A percentile compares a stretch with the other conserved stretches of the same genome.
These are phyloP conservation scores for Plemyria rubiginata DNA, from an alignment of 2,888 invertebrate genomes.

Conservation along the genomic window DNA sequence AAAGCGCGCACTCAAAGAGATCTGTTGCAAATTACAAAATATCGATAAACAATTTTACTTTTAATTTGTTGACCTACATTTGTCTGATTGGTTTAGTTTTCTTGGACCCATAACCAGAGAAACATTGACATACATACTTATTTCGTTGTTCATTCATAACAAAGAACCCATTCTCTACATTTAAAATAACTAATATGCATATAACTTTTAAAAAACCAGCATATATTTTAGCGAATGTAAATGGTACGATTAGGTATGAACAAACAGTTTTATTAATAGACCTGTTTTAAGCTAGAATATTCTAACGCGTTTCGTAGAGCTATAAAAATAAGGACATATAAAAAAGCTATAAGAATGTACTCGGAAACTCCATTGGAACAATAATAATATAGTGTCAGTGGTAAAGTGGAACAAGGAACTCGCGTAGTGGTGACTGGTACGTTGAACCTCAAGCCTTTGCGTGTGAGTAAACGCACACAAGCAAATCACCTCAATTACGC, in stretches of 20 bases:
- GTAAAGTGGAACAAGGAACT: conserved; percentile 85
- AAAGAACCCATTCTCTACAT: conserved; percentile 1
- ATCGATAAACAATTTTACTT: conserved; percentile 39
- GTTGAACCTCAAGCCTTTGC: conserved; percentile 74
- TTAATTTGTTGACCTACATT: conserved; percentile 39
- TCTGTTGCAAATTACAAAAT: conserved; percentile 37
- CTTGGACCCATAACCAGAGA: conserved; percentile 7
- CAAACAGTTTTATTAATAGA: conserved; percentile 14
- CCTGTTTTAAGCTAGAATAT: conserved; percentile 28
- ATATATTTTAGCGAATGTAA: background rate
- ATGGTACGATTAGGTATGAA: background rate
- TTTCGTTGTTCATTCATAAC: conserved; percentile 11
- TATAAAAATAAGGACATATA: conserved; percentile 54
- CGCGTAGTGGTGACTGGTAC: conserved; percentile 81
- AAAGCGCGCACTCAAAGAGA: conserved; percentile 38
- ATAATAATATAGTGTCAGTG: conserved; percentile 83
- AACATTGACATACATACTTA: conserved; percentile 9
- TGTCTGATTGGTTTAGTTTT: conserved; percentile 4
- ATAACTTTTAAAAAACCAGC: background rate
- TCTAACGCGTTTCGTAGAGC: conserved; percentile 29
- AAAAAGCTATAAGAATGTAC: conserved; percentile 49
- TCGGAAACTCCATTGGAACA: conserved; percentile 78
- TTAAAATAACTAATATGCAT: background rate
- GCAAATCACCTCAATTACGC: conserved; percentile 43
- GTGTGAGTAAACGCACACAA: conserved; percentile 56